Evolutionary conservation across 2,113 vertebrate species (phyloP).

Genomic region (Tauraco erythrolophus): DNA sequence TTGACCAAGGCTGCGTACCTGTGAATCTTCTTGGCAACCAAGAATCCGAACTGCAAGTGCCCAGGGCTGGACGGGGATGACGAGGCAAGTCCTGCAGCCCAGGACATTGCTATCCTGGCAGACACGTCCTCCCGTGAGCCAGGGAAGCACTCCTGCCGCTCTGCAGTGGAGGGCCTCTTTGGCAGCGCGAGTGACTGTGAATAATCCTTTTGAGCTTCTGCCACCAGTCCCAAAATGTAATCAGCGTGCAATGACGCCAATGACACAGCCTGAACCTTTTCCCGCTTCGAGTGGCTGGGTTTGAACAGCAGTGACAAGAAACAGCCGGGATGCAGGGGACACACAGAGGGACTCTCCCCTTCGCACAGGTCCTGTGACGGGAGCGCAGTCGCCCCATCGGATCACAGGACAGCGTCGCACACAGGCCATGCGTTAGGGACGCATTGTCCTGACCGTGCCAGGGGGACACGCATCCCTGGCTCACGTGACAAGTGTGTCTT

Average conservation of each 20-base stretch:
- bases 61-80: not conserved
- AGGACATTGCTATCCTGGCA: not conserved
- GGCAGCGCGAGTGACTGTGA: slow-evolving; percentile 18
- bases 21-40: not conserved
- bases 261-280: not conserved
- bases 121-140: rapidly evolving
- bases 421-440: not conserved
- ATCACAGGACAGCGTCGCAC: not conserved
- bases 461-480: not conserved
- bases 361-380: not conserved
- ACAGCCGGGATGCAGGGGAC: not conserved
- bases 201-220: slow-evolving; percentile 55
- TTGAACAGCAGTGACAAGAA: slow-evolving; percentile 7
- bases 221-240: slow-evolving; percentile 1
- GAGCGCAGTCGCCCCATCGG: not conserved
- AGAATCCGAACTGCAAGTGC: not conserved
- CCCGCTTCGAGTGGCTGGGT: not conserved
- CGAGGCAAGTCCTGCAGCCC: not conserved
- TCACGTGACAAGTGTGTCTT: not conserved
- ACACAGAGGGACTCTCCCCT: not conserved
- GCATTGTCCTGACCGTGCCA: not conserved
- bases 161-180: not conserved
- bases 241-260: not conserved
- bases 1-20: not conserved
- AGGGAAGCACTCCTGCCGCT: not conserved